phyloP scores from a whole-genome alignment of 2,797 vertebrate species.

The Centropyge bicolor region DNA sequence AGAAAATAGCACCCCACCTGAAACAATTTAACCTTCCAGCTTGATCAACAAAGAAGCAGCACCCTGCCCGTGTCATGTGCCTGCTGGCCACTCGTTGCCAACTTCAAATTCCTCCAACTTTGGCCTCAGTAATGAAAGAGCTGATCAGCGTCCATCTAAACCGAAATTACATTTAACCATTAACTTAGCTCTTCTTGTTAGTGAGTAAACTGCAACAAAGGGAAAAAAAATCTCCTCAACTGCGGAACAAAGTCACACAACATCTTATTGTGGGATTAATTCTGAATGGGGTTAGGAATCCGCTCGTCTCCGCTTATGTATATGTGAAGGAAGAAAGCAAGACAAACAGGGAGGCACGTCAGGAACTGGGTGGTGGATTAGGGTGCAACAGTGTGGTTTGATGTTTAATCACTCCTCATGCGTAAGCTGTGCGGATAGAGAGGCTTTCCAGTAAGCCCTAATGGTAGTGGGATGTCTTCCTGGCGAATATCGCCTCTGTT shows the following conservation, averaged over 20 bases:
- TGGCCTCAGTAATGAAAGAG: constrained; percentile 28
- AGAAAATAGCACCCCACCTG: constrained; percentile 78
- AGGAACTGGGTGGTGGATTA: constrained; percentile 68
- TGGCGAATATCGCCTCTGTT: constrained; percentile 59
- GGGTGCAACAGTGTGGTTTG: constrained; percentile 67
- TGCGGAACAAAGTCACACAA: constrained; percentile 27
- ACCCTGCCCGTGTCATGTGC: constrained; percentile 33
- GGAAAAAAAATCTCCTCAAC: neutral
- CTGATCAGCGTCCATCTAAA: constrained; percentile 14
- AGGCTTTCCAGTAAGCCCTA: constrained; percentile 73
- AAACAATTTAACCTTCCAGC: constrained; percentile 77
- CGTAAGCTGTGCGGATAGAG: constrained; percentile 66
- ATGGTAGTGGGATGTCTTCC: constrained; percentile 66
- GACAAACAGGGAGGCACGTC: constrained; percentile 51
- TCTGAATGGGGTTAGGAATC: constrained; percentile 34
- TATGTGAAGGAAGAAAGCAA: constrained; percentile 49
- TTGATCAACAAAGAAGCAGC: constrained; percentile 57
- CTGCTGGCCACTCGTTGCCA: constrained; percentile 41
- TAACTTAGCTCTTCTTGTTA: constrained; percentile 27
- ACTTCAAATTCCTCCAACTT: constrained; percentile 33
- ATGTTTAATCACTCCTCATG: constrained; percentile 77
- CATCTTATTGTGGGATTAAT: constrained; percentile 58
- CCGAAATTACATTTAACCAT: constrained; percentile 13
- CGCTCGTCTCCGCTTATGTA: constrained; percentile 45
- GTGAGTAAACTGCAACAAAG: constrained; percentile 41